Percentiles rank a stretch among this genome's conserved stretches.
Conservation (phyloP, 2,888 invertebrate genomes). For the Oligia strigilis region DNA sequence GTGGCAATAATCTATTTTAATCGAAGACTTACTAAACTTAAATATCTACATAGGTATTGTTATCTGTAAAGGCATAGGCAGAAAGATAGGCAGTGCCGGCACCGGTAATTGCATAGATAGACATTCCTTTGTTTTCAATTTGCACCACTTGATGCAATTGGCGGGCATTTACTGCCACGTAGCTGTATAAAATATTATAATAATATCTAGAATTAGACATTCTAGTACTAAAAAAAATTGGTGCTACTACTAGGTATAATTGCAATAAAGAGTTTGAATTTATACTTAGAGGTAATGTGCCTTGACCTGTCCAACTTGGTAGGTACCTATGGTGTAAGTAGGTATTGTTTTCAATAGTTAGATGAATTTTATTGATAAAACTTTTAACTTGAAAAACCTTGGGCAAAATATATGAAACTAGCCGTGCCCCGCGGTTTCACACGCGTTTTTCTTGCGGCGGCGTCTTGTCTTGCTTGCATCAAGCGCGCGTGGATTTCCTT, state of each 20-base stretch:
- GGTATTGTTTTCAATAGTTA: background rate
- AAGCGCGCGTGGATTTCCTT: too few relatives aligned
- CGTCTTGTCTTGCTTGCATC: too few relatives aligned
- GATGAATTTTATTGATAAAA: background rate
- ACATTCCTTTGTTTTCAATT: conserved; percentile 50
- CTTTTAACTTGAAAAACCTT: conserved; percentile 11
- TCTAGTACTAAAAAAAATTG: background rate
- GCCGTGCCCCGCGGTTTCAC: too few relatives aligned
- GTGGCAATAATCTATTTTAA: conserved; percentile 29
- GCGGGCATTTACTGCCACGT: conserved; percentile 18
- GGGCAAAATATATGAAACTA: background rate
- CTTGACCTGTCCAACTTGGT: conserved; percentile 18
- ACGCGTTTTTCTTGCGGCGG: too few relatives aligned
- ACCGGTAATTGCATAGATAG: conserved; percentile 26
- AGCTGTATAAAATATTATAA: background rate
- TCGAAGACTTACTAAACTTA: conserved; percentile 9
- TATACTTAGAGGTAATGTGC: background rate
- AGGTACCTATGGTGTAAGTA: background rate
- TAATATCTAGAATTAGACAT: background rate
- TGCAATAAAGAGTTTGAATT: too few relatives aligned
- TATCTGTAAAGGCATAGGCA: conserved; percentile 12
- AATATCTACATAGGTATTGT: background rate
- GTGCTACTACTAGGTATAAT: too few relatives aligned
- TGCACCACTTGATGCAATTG: conserved; percentile 51
- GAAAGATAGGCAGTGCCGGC: conserved; percentile 1